Evolutionary conservation across 1,140 invertebrate genomes (phyloP).

Genomic region (Trialeurodes vaporariorum): DNA sequence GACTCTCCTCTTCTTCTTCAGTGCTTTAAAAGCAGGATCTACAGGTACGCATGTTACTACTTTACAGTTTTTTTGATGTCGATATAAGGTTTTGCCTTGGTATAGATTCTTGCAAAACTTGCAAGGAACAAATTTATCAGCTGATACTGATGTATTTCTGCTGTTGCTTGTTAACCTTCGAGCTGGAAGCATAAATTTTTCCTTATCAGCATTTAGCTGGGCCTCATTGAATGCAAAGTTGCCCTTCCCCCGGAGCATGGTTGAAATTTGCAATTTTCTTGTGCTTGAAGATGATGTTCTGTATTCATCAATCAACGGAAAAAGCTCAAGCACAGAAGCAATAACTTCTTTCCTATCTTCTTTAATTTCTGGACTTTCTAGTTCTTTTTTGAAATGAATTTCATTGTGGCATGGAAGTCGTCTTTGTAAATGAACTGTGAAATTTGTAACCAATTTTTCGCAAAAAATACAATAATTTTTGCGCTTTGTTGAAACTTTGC

Average conservation of each 20-base stretch:
- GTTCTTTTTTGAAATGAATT: neutral
- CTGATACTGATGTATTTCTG: neutral
- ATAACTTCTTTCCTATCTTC: neutral
- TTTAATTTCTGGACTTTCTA: neutral
- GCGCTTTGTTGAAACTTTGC: too few species aligned
- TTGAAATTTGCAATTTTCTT: neutral
- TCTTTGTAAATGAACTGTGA: neutral
- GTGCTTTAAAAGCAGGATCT: neutral
- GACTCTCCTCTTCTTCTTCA: neutral
- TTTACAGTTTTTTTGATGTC: too few species aligned
- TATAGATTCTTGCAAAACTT: too few species aligned
- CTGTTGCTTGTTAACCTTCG: neutral
- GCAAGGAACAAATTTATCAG: neutral
- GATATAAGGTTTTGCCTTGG: too few species aligned
- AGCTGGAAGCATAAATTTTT: neutral
- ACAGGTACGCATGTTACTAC: too few species aligned
- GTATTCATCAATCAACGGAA: neutral
- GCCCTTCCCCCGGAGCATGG: neutral
- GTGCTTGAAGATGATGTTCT: neutral
- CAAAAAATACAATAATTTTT: neutral
- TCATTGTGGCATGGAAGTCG: neutral
- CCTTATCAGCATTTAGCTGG: neutral
- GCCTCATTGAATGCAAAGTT: neutral
- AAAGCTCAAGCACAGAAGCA: neutral
- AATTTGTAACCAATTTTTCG: neutral